Base-by-base conservation (phyloP, 2,888 invertebrate genomes). In the Augochlorella aurata region DNA sequence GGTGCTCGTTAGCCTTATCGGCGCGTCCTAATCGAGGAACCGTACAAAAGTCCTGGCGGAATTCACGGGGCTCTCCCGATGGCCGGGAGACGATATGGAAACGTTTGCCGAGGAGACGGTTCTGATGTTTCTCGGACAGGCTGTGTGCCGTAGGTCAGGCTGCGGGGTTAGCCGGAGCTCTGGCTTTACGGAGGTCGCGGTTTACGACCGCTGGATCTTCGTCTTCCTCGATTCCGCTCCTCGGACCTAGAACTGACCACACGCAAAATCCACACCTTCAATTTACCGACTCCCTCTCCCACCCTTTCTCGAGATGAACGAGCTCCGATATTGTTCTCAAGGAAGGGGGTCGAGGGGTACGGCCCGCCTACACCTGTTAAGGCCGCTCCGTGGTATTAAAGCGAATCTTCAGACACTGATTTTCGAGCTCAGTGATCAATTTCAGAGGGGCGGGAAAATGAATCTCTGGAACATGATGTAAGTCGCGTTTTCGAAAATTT, bases 1-100 rank as follows among this genome's bases (percentile, higher is more conserved):
- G 86, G 71, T 83, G 86, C 89, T 89, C 87, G 87, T 89, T 89
- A 89, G 84, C 75, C 86, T 88, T 88, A 89, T 89, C 88, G 87
- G 82, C 85, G 81, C 82, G 83, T 80, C 83, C 79, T 86, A 85
- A 83, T 81, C 81, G 78, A 65, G 65, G 67, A 77, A 77, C 78
- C 81, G 68, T 61, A 78, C 79, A 80, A 81, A 85, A 81, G 66
- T 79, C 71, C 29, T 21, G 54, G 52, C 73, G 78, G 83, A 82
- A 81, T 87, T 74, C 85, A 69, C 83, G 76, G 63, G 14, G 49
- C 58, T 75, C 44, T 65, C 73, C 65, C 80, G 84, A 84, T 84
- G 79, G 77, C 45, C 49, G 66, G n/a, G 58, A 54, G 69, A 79
- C 77, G 84, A 84, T 84, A 84, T 82, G 82, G 82, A 84, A 84